Conservation (phyloP, 1,140 invertebrate genomes). For the Branchinecta lindahli region DNA sequence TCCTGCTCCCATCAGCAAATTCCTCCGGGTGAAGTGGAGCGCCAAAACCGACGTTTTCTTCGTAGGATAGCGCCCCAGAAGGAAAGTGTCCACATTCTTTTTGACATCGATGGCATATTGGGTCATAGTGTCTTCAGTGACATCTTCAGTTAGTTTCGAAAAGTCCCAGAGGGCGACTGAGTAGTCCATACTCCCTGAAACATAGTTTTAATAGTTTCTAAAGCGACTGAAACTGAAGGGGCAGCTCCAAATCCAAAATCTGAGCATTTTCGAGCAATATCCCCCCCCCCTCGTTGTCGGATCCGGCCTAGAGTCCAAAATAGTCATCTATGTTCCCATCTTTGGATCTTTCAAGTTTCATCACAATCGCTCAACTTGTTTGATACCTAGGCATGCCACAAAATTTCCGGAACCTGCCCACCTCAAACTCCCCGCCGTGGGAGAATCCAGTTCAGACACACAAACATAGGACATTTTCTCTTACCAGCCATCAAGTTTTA, state of each 20-base stretch:
- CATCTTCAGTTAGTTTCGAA: conserved; percentile 67
- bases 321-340: too few relatives aligned
- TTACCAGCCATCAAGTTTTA: too few relatives aligned
- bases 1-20: conserved; percentile 66
- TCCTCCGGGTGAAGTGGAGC: conserved; percentile 81
- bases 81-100: conserved; percentile 49
- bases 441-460: too few relatives aligned
- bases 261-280: neutral
- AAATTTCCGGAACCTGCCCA: too few relatives aligned
- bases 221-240: neutral
- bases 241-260: neutral
- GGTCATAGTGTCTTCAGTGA: conserved; percentile 65
- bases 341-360: too few relatives aligned
- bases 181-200: conserved; percentile 64
- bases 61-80: conserved; percentile 68
- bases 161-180: conserved; percentile 86
- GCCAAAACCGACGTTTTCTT: conserved; percentile 72
- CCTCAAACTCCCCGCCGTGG: too few relatives aligned
- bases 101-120: conserved; percentile 64
- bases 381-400: too few relatives aligned
- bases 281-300: too few relatives aligned
- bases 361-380: too few relatives aligned
- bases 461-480: too few relatives aligned
- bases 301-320: too few relatives aligned
- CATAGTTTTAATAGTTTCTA: conserved; percentile 18